Base-by-base conservation (phyloP, 2,113 vertebrate species). In the Lepidothrix coronata region DNA sequence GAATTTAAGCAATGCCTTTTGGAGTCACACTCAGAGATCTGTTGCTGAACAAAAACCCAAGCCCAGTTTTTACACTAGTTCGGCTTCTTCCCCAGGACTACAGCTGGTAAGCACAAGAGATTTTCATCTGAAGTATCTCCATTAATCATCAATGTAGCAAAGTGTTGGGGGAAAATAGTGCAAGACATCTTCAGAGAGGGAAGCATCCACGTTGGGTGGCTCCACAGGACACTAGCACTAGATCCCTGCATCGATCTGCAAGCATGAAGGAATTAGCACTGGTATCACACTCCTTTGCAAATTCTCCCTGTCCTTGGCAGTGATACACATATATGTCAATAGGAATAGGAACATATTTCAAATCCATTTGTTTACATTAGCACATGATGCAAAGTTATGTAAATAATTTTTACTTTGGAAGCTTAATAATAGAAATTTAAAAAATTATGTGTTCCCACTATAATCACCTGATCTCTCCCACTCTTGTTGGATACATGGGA, bases 161-260 rank as follows among this genome's bases (percentile, higher is more conserved):
- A 55, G 41, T 55, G 8, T 14, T 85, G 33, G 20, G 27, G 19
- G 15, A 33, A 82, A n/a, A 41, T 8, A 43, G 12, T 57, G 28
- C 12, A 72, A 68, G 33, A 70, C 19, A 27, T 48, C 54, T 73
- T 68, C 25, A 15, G 54, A 52, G 39, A 54, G 44, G 25, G 82
- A 14, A 66, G 9, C 22, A 75, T 15, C 11, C 1, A 2, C 0
- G 0, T 0, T 27, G 39, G 6, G 22, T 59, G 24, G n/a, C 75
- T 73, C 44, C 20, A 17, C 12, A 20, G 33, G 12, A 30, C 16
- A 39, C 17, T 15, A 17, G 30, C 28, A 22, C 31, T 24, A 9
- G 28, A 39, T 11, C 20, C 27, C n/a, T 71, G 21, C 25, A 33
- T 41, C 20, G 5, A 4, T 21, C 46, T 55, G 44, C 39, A 80